Conservation (phyloP, 37 sponge, comb jelly and placozoan genomes). For the Ianthella basta region DNA sequence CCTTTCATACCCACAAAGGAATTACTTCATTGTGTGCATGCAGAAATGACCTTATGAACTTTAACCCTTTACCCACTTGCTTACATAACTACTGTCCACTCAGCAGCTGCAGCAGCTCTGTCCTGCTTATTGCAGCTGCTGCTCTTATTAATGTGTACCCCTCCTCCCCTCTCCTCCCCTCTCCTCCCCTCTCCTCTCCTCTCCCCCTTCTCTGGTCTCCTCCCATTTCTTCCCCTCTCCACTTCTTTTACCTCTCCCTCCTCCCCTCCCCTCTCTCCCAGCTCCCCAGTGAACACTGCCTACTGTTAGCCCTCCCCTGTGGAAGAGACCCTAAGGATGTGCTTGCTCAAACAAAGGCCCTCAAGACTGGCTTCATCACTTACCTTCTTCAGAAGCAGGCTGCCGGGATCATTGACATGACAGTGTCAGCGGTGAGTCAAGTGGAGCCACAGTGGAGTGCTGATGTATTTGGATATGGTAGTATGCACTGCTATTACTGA, state of each 20-base stretch:
- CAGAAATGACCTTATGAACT: too few species aligned
- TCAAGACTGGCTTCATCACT: slow-evolving; percentile 88
- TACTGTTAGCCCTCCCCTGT: slow-evolving; percentile 95
- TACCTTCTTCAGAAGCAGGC: slow-evolving; percentile 95
- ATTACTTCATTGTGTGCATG: too few species aligned
- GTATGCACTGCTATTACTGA: too few species aligned
- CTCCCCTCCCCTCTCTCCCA: slow-evolving; percentile 17
- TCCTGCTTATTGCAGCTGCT: background rate
- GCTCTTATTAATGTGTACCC: too few species aligned
- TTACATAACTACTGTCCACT: too few species aligned
- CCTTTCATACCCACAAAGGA: background rate
- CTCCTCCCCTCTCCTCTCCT: too few species aligned
- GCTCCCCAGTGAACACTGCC: slow-evolving; percentile 84
- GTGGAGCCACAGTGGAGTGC: background rate
- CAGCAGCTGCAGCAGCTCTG: background rate
- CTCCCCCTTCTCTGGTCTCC: too few species aligned
- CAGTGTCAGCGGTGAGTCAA: background rate
- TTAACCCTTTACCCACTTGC: too few species aligned
- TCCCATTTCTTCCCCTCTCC: too few species aligned
- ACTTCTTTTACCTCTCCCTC: background rate
- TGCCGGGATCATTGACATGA: slow-evolving; percentile 94
- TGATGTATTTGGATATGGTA: too few species aligned
- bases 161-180: too few species aligned
- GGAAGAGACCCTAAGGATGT: slow-evolving; percentile 90
- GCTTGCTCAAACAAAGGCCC: slow-evolving; percentile 78